Conservation (phyloP, 1,140 invertebrate species). For the Drepana arcuata region DNA sequence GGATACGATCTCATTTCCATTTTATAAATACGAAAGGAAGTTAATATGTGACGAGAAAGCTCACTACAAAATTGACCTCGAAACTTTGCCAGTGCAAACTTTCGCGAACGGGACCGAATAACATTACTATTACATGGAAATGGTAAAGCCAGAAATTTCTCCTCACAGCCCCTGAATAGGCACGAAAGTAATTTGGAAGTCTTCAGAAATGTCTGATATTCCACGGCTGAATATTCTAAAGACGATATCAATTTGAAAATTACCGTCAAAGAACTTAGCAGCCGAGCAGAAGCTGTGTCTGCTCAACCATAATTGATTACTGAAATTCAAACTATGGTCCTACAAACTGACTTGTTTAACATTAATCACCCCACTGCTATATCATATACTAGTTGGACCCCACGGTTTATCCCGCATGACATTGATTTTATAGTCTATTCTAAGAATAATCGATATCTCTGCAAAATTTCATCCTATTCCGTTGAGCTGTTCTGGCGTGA, state of each 20-base stretch:
- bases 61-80: conserved; percentile 1
- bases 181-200: conserved; percentile 11
- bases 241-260: conserved; percentile 4
- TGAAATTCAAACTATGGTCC: too few relatives aligned
- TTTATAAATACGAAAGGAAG: conserved; percentile 7
- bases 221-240: conserved; percentile 3
- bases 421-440: too few relatives aligned
- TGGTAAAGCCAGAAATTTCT: conserved; percentile 2
- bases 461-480: conserved; percentile 1
- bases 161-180: not conserved
- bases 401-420: too few relatives aligned
- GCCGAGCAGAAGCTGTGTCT: not conserved
- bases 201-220: conserved; percentile 4
- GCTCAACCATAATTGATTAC: too few relatives aligned
- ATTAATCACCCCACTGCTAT: too few relatives aligned
- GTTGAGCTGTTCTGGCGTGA: too few relatives aligned
- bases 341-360: too few relatives aligned
- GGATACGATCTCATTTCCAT: conserved; percentile 6
- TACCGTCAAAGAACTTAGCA: conserved; percentile 4
- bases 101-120: not conserved
- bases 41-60: conserved; percentile 4
- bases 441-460: too few relatives aligned
- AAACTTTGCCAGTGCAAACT: conserved; percentile 7
- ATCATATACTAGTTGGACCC: too few relatives aligned
- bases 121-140: conserved; percentile 4